Evolutionary conservation across 2,888 invertebrate genomes (phyloP).

Genomic region (Sepiola atlantica): DNA sequence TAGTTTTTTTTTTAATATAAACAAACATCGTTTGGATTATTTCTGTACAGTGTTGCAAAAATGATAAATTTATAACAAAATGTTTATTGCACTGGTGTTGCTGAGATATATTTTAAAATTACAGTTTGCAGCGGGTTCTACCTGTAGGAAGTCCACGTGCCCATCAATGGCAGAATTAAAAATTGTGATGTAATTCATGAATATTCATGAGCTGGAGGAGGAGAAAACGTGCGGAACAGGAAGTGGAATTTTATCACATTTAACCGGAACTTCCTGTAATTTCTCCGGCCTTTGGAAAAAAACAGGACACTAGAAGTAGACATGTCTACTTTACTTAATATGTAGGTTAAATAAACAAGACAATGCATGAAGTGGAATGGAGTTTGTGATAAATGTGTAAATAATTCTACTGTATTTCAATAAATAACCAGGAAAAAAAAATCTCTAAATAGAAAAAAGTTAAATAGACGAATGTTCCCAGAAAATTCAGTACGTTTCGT

Average conservation of each 20-base stretch:
- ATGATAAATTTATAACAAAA: too few species aligned
- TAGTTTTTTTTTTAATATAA: too few species aligned
- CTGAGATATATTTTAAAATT: background rate
- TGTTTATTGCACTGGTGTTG: background rate
- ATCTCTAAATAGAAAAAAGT: too few species aligned
- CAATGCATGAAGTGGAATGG: background rate
- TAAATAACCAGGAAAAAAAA: background rate
- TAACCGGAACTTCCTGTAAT: conserved; percentile 32
- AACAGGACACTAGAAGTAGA: background rate
- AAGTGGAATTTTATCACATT: background rate
- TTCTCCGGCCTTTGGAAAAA: background rate
- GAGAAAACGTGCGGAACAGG: conserved; percentile 6
- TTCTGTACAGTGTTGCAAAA: background rate
- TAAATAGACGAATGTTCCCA: background rate
- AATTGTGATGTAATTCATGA: conserved; percentile 32
- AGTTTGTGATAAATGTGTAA: background rate
- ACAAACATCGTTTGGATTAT: background rate
- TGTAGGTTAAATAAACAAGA: conserved; percentile 20
- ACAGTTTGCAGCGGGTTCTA: background rate
- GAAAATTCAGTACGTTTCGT: background rate
- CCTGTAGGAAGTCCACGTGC: background rate
- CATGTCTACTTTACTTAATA: background rate
- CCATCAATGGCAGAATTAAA: background rate
- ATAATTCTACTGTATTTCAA: background rate
- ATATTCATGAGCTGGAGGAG: background rate